Percentiles rank a stretch among this genome's conserved stretches.
Evolutionary conservation across 2,797 vertebrate species (phyloP).

Genomic region (Tarsius wallacei): DNA sequence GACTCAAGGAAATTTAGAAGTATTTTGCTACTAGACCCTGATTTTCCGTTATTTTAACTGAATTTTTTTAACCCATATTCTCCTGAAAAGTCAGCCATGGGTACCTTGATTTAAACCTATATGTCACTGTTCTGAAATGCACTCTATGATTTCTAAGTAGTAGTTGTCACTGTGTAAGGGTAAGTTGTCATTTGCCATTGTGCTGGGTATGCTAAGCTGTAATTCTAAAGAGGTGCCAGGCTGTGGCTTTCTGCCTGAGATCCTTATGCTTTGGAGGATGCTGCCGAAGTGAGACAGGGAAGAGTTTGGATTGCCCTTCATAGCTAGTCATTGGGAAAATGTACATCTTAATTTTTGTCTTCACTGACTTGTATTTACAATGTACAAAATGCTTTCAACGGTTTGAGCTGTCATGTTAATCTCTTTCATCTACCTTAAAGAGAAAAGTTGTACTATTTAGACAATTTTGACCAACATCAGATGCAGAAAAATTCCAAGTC

Average conservation of each 20-base stretch:
- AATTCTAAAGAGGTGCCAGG: slow-evolving; percentile 34
- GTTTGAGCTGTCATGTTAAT: slow-evolving; percentile 47
- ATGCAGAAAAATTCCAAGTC: slow-evolving; percentile 21
- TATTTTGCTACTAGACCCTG: slow-evolving; percentile 50
- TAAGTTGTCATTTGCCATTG: slow-evolving; percentile 48
- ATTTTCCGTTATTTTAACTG: slow-evolving; percentile 57
- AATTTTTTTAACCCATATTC: slow-evolving; percentile 9
- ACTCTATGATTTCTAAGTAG: background rate
- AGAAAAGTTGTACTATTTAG: slow-evolving; percentile 45
- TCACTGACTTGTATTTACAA: slow-evolving; percentile 61
- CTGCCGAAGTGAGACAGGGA: slow-evolving; percentile 31
- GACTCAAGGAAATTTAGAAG: slow-evolving; percentile 29
- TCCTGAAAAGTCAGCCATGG: slow-evolving; percentile 48
- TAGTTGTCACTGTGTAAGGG: slow-evolving; percentile 23
- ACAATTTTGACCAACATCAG: background rate
- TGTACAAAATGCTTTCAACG: slow-evolving; percentile 21
- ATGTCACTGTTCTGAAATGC: slow-evolving; percentile 25
- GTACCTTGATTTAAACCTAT: slow-evolving; percentile 63
- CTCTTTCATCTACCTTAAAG: slow-evolving; percentile 40
- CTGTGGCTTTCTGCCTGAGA: background rate
- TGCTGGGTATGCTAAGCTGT: background rate
- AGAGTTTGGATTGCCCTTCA: slow-evolving; percentile 36
- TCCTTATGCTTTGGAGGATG: slow-evolving; percentile 48
- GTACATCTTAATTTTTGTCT: slow-evolving; percentile 60
- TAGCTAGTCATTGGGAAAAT: slow-evolving; percentile 57